A percentile compares a stretch with the other conserved stretches of the same genome.
Evolutionary conservation across 2,113 vertebrate genomes (phyloP).

Genomic region (Okapia johnstoni): DNA sequence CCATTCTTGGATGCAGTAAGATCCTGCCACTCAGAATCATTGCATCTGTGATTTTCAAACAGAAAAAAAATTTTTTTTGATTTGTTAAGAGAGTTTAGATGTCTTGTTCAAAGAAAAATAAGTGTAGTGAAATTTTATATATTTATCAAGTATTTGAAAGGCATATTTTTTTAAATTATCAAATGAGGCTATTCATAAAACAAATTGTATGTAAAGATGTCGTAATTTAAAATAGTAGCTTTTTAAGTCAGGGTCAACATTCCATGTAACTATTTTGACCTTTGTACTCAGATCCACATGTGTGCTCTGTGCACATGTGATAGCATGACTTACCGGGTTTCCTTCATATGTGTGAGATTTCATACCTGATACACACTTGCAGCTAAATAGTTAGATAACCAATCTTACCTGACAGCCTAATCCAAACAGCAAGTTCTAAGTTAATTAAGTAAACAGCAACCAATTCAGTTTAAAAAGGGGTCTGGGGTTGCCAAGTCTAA

Average conservation of each 20-base stretch:
- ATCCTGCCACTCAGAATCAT: slow-evolving; percentile 46
- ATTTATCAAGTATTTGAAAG: slow-evolving; percentile 80
- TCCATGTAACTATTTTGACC: slow-evolving; percentile 84
- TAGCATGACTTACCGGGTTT: slow-evolving; percentile 55
- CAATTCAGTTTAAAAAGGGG: background rate
- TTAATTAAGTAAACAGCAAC: background rate
- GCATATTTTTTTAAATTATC: slow-evolving; percentile 78
- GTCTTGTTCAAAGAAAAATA: slow-evolving; percentile 77
- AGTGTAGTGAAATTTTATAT: slow-evolving; percentile 81
- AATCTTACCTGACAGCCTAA: background rate
- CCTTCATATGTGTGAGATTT: slow-evolving; percentile 54
- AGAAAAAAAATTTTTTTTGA: slow-evolving; percentile 70
- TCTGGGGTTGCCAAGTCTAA: background rate
- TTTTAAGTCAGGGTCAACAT: slow-evolving; percentile 81
- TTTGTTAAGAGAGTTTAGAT: slow-evolving; percentile 77
- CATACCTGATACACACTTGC: slow-evolving; percentile 33
- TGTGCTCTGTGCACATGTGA: slow-evolving; percentile 52
- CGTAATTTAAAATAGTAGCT: slow-evolving; percentile 72
- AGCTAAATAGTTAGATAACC: background rate
- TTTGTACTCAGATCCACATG: slow-evolving; percentile 56
- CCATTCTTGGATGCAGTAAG: slow-evolving; percentile 52
- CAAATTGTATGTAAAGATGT: slow-evolving; percentile 61
- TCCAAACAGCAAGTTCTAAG: background rate
- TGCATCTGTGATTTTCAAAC: slow-evolving; percentile 63
- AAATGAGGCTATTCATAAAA: slow-evolving; percentile 74